Evolutionary conservation across 2,797 vertebrate species (phyloP).

Genomic region (Danionella dracula): DNA sequence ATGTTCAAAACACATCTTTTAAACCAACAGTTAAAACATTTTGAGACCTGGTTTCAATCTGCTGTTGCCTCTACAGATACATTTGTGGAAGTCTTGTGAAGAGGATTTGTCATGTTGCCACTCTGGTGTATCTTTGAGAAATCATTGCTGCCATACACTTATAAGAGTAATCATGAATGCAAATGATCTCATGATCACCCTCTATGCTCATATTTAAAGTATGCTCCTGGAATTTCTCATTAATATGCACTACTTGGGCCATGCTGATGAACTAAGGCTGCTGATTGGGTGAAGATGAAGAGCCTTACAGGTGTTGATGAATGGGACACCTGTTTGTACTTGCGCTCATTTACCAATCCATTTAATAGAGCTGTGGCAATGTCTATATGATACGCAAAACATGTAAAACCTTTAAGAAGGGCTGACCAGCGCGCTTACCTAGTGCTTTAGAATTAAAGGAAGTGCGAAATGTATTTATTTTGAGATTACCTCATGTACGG

Average conservation of each 20-base stretch:
- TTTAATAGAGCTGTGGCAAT: slow-evolving; percentile 67
- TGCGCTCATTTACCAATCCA: slow-evolving; percentile 75
- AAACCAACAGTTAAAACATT: background rate
- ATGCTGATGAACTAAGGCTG: slow-evolving; percentile 45
- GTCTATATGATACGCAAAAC: slow-evolving; percentile 57
- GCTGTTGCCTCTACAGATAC: background rate
- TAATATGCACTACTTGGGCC: slow-evolving; percentile 60
- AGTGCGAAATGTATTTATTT: background rate
- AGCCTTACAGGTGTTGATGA: slow-evolving; percentile 69
- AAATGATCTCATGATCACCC: slow-evolving; percentile 30
- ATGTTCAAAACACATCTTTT: background rate
- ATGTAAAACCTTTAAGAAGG: slow-evolving; percentile 69
- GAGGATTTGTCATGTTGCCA: background rate
- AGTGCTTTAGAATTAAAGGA: slow-evolving; percentile 33
- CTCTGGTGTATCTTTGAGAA: background rate
- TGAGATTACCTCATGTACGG: background rate
- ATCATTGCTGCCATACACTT: slow-evolving; percentile 4
- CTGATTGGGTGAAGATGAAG: slow-evolving; percentile 62
- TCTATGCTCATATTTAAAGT: slow-evolving; percentile 10
- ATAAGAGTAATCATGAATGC: slow-evolving; percentile 28
- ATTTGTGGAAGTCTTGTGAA: background rate
- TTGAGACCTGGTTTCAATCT: background rate
- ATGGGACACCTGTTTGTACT: slow-evolving; percentile 73
- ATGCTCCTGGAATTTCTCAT: slow-evolving; percentile 22
- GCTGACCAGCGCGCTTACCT: slow-evolving; percentile 52